Evolutionary conservation across 2,888 invertebrate genomes (phyloP), one percentile per base, ranked within the genome.

Genomic region (Euzophera pinguis): DNA sequence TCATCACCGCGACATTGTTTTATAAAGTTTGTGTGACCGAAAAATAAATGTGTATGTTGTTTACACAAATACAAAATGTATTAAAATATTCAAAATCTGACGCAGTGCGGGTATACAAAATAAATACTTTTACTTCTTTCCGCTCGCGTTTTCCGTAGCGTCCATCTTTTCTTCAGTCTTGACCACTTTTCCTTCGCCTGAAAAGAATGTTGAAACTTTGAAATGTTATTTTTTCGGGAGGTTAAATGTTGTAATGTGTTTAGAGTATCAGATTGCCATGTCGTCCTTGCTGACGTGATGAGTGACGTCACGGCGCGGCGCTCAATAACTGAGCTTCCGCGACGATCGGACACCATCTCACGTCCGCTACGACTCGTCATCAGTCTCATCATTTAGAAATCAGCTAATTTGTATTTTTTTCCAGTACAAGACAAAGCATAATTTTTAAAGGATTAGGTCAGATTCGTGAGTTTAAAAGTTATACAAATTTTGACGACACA

Each of bases 121-220:
- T 14, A 37, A 50, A 50, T 59, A 4, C 14, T 14, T 45, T 67
- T 84, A 85, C 74, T 87, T 86, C 73, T 84, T 84, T 56, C 49
- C 65, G 54, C 61, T 62, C 29, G 66, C 60, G 56, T 67, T 75
- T 54, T 86, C 89, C 13, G 85, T 77, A 32, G 81, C 84, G 70
- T 88, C 90, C 65, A 69, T 71, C 60, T 90, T 90, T 61, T 90
- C 91, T 55, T 91, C 91, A 10, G 87, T 91, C 70, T 90, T 91
- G 42, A 88, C 84, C 56, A 91, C 84, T 58, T 91, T 91, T 41
- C 88, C 89, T 45, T 91, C 91, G 48, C 90, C 91, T 91, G 76
- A 0, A 64, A 75, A 42, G 1, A 32, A 32, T 2, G 10, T 32
- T 4, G 7, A 32, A 4, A 9, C 9, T 32, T 32, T 32, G 3